A percentile compares a stretch with the other conserved stretches of the same genome.
Evolutionary conservation across 2,888 invertebrate genomes (phyloP).

Genomic region (Hirtodrosophila alboralis): DNA sequence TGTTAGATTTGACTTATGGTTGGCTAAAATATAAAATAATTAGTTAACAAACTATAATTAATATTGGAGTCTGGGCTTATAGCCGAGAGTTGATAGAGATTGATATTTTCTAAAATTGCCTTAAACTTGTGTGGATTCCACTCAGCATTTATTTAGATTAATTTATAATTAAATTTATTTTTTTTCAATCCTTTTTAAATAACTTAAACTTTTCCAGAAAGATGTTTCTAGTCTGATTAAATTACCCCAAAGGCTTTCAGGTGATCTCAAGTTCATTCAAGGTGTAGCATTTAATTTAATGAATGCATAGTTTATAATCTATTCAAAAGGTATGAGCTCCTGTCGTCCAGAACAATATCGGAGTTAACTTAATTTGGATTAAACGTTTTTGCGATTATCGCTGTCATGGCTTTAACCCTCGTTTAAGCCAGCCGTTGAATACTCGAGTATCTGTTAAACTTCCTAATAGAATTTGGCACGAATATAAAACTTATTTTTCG

Average conservation of each 20-base stretch:
- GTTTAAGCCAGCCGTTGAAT: conserved; percentile 70
- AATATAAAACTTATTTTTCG: conserved; percentile 26
- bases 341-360: not conserved
- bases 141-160: no score
- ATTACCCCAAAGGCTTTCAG: no score
- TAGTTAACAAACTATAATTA: no score
- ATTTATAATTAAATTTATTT: no score
- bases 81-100: no score
- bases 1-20: no score
- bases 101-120: no score
- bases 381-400: conserved; percentile 65
- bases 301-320: conserved; percentile 36
- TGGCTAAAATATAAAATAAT: no score
- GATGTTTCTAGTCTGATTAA: not conserved
- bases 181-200: no score
- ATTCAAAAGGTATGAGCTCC: conserved; percentile 4
- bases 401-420: conserved; percentile 30
- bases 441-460: conserved; percentile 16
- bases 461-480: conserved; percentile 72
- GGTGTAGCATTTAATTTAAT: conserved; percentile 67
- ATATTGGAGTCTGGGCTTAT: no score
- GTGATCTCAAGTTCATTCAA: conserved; percentile 1
- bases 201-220: not conserved
- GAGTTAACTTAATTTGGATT: conserved; percentile 55
- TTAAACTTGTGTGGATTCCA: no score